A percentile compares a stretch with the other conserved stretches of the same genome.
These are phyloP conservation scores for Hesperia comma DNA, from an alignment of 2,888 invertebrate genomes.

Conservation along the genomic window DNA sequence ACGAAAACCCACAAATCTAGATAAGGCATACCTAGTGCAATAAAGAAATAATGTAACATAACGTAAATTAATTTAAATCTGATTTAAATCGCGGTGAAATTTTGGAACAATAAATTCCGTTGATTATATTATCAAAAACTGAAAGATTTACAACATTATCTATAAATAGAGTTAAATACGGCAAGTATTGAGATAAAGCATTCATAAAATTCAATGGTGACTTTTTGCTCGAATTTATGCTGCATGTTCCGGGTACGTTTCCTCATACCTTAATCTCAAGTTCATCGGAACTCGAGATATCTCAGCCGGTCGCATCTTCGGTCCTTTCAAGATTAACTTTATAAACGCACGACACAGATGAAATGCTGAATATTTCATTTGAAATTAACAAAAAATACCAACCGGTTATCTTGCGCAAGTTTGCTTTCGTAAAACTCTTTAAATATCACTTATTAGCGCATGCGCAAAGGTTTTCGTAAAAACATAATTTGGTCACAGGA, in stretches of 20 bases:
- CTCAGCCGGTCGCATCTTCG: conserved; percentile 30
- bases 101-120: too few species aligned
- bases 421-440: conserved; percentile 46
- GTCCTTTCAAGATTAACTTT: conserved; percentile 31
- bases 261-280: conserved; percentile 33
- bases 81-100: too few species aligned
- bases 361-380: conserved; percentile 31
- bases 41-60: too few species aligned
- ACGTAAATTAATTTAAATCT: too few species aligned
- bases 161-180: background rate
- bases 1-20: too few species aligned
- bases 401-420: conserved; percentile 29
- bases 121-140: too few species aligned
- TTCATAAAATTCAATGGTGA: conserved; percentile 16
- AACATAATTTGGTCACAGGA: conserved; percentile 21
- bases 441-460: conserved; percentile 59
- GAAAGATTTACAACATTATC: too few species aligned
- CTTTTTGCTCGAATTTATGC: conserved; percentile 35
- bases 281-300: conserved; percentile 36
- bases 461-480: conserved; percentile 52
- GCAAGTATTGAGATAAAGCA: conserved; percentile 10
- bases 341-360: conserved; percentile 26
- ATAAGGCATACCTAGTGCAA: too few species aligned
- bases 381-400: conserved; percentile 37
- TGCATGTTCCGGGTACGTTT: conserved; percentile 21